Evolutionary conservation across 2,113 vertebrate genomes (phyloP), one percentile per base, ranked within the genome.

Genomic region (Pachycephala philippinensis): DNA sequence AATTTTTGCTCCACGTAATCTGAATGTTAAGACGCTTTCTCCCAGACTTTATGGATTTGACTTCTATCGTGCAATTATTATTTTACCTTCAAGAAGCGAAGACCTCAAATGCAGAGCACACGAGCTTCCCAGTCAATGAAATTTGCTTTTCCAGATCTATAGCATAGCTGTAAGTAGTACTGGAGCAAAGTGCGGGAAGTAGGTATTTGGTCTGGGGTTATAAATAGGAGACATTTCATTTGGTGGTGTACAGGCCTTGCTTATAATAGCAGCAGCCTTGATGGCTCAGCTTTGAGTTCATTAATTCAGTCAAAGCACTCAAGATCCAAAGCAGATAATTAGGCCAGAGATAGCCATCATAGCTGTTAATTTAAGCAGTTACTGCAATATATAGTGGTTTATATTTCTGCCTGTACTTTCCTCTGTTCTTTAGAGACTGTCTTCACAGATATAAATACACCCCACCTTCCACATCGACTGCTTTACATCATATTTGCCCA

Each of bases 81-180:
- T 44, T 76, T 79, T 76, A 72, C 37, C 39, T 86, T 63, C 49
- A 65, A 76, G 65, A 71, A 76, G 70, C 39, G 63, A 65, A 30
- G 49, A 54, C 66, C 37, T 59, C 54, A 63, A 60, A 63, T 31
- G 57, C 60, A 89, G 77, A 37, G 44, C 57, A 56, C 33, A 69
- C 0, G 5, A 85, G 35, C 27, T 47, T 86, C 56, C 63, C 50
- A 27, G 75, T 39, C 63, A 83, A 27, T 23, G 19, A 22, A 61
- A 74, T 74, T 75, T 93, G 60, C 52, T 94, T 74, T 95, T 66
- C 59, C 90, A 90, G 66, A 83, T 77, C 84, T 89, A 72, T 42
- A 91, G 59, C 28, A 90, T 50, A 83, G 47, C 68, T 92, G 1
- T 37, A 85, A 93, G 85, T 12, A 84, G 28, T 7, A 61, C 33